These are phyloP conservation scores for Octodonta nipae DNA, from an alignment of 2,888 invertebrate species.

Conservation along the genomic window DNA sequence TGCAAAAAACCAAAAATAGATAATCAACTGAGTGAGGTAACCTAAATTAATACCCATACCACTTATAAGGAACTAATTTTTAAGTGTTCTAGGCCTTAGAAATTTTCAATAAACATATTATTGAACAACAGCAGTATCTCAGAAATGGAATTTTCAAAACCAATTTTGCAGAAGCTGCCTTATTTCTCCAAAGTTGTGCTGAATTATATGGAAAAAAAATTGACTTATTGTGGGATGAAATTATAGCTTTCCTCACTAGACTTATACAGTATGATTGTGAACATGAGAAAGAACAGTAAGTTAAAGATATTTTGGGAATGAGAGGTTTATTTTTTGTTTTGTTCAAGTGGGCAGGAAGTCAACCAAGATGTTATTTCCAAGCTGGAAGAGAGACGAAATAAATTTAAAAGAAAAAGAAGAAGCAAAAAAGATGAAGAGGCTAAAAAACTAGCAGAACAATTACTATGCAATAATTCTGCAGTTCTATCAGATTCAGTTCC, in stretches of 20 bases:
- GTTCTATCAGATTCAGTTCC: too few relatives aligned
- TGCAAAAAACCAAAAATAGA: slow-evolving; percentile 29
- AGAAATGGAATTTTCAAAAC: slow-evolving; percentile 38
- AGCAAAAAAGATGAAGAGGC: slow-evolving; percentile 8
- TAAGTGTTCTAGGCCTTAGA: slow-evolving; percentile 39
- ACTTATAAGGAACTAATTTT: background rate
- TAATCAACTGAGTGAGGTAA: slow-evolving; percentile 24
- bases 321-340: slow-evolving; percentile 1
- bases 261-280: slow-evolving; percentile 18
- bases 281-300: slow-evolving; percentile 15
- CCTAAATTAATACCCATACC: slow-evolving; percentile 6
- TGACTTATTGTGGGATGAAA: slow-evolving; percentile 37
- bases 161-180: slow-evolving; percentile 66
- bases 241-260: slow-evolving; percentile 25
- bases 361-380: slow-evolving; percentile 18
- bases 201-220: slow-evolving; percentile 61
- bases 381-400: slow-evolving; percentile 25
- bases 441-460: background rate
- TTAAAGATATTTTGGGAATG: slow-evolving; percentile 2
- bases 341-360: slow-evolving; percentile 16
- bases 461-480: too few relatives aligned
- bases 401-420: slow-evolving; percentile 24
- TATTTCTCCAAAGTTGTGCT: slow-evolving; percentile 60
- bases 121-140: slow-evolving; percentile 33
- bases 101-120: slow-evolving; percentile 42